Evolutionary conservation across 1,140 invertebrate species (phyloP).

Genomic region (Lerema accius): DNA sequence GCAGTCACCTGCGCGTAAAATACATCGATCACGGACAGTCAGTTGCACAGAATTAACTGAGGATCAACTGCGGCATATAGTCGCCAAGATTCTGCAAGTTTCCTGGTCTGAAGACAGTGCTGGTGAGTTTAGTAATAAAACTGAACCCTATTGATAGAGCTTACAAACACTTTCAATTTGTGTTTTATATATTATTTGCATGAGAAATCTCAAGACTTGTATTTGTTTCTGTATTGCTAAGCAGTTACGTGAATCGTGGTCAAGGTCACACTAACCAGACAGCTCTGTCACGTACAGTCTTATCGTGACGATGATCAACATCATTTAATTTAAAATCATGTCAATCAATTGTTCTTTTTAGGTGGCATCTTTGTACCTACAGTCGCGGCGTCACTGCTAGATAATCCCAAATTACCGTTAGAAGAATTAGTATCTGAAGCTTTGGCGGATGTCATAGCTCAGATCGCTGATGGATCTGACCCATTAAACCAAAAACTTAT

Average conservation of each 20-base stretch:
- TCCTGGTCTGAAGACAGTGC: slow-evolving; percentile 86
- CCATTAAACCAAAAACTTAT: slow-evolving; percentile 84
- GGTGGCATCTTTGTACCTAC: slow-evolving; percentile 86
- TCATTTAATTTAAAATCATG: background rate
- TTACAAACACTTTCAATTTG: slow-evolving; percentile 12
- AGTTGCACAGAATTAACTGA: slow-evolving; percentile 84
- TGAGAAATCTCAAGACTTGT: too few species aligned
- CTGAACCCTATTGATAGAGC: background rate
- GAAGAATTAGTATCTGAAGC: slow-evolving; percentile 85
- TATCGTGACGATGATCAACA: too few species aligned
- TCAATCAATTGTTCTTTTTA: slow-evolving; percentile 48
- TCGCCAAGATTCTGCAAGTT: slow-evolving; percentile 86
- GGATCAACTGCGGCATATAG: slow-evolving; percentile 85
- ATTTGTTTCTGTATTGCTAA: too few species aligned
- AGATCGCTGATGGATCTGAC: slow-evolving; percentile 85
- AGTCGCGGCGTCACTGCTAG: slow-evolving; percentile 82
- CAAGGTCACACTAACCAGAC: too few species aligned
- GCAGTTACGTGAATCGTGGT: too few species aligned
- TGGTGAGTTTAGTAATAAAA: slow-evolving; percentile 49
- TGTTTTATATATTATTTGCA: background rate
- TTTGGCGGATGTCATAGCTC: slow-evolving; percentile 87
- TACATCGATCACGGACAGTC: slow-evolving; percentile 72
- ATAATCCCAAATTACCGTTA: slow-evolving; percentile 75
- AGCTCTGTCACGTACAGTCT: too few species aligned
- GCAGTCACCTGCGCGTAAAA: slow-evolving; percentile 72